Base-by-base conservation (phyloP, 2,797 vertebrate species). In the Remorina albescens region DNA sequence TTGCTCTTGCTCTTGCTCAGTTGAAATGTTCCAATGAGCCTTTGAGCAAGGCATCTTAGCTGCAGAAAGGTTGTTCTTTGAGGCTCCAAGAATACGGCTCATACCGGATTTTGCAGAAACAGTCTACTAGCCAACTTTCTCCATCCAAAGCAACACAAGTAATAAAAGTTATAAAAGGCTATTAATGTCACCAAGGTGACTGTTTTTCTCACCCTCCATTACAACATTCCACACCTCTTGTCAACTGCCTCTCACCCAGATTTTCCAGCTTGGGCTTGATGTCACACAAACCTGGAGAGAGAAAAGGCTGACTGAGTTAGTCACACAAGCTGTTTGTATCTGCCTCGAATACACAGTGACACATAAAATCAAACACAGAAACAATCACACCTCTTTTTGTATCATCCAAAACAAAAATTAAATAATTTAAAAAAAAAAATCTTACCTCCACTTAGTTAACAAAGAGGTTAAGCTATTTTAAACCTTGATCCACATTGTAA, bases 171-270 rank as follows among this genome's bases (percentile, higher is more conserved):
- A 44, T 50, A 26, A 13, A 1, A 63, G n/a, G 36, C 34, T 32
- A 23, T 80, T 68, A 60, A 49, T 0, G 34, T 78, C 71, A 71
- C 56, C 74, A 74, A 53, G 70, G 78, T 32, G 46, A 82, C 71
- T 25, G 2, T 7, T 30, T 68, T 73, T 58, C 51, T 59, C 55
- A 10, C 21, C 41, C 7, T 25, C 9, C 51, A 15, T 50, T 60
- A 55, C 54, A 15, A 26, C 47, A 66, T 21, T 65, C 11, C 71
- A 65, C 70, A 53, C 76, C 23, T 44, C 28, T 37, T 41, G n/a
- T 64, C 28, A 28, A 16, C 34, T 4, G 0, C 51, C 12, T 69
- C 67, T 67, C 58, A 36, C 63, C 10, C 58, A 21, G 46, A 67
- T 42, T 78, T 67, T 54, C 28, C 28, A 42, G 42, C 26, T 67